Conservation (phyloP, 2,113 vertebrate genomes). For the Madoqua kirkii region DNA sequence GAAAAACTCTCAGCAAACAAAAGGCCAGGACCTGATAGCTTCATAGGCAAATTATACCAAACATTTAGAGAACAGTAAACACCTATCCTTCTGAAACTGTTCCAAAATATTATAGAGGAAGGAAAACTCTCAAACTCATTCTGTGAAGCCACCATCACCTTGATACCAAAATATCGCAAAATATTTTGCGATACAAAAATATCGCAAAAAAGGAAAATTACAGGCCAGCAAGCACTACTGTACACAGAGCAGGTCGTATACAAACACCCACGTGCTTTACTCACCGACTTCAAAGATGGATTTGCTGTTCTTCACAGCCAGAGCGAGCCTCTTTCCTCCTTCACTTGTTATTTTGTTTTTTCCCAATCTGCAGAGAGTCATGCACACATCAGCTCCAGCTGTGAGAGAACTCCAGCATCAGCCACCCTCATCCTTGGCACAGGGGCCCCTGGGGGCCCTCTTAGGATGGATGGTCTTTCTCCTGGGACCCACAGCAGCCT, state of each 20-base stretch:
- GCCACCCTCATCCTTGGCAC: background rate
- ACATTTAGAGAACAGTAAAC: background rate
- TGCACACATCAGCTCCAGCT: background rate
- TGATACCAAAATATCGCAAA: background rate
- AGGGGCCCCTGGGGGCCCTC: background rate
- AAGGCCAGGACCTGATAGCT: background rate
- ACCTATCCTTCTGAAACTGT: background rate
- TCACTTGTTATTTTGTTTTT: constrained; percentile 89
- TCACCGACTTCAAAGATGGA: constrained; percentile 92
- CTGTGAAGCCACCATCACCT: background rate
- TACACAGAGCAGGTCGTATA: background rate
- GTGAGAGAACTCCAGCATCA: background rate
- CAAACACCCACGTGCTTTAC: fast-evolving
- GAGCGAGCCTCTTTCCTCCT: constrained; percentile 88
- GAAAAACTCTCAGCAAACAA: background rate
- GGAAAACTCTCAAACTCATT: background rate
- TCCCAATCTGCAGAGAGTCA: constrained; percentile 85
- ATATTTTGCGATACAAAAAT: background rate
- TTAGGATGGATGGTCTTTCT: background rate
- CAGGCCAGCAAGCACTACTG: fast-evolving
- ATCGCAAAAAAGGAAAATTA: background rate
- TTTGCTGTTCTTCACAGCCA: constrained; percentile 88
- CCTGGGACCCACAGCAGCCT: background rate
- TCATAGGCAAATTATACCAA: background rate
- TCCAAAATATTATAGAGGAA: background rate